Conservation (phyloP, 2,113 vertebrate species). For the Cavia porcellus region DNA sequence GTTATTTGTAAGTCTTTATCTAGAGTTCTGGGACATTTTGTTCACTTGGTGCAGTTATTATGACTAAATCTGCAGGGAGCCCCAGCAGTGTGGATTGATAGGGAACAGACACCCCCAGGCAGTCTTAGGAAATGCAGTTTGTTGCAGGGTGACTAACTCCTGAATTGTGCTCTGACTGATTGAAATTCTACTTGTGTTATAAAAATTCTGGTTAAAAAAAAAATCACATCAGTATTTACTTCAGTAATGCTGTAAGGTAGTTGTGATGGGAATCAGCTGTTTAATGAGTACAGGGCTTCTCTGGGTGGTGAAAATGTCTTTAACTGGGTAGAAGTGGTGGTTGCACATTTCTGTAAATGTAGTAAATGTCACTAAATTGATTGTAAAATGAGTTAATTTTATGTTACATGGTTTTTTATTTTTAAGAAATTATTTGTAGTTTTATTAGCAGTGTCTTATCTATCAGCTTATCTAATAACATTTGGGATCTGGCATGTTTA, state of each 20-base stretch:
- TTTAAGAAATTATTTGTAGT: not conserved
- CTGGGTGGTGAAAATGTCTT: slow-evolving; percentile 36
- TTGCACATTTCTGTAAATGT: not conserved
- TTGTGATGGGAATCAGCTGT: not conserved
- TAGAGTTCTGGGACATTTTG: not conserved
- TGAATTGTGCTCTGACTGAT: not conserved
- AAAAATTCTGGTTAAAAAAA: slow-evolving; percentile 34
- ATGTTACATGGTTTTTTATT: slow-evolving; percentile 15
- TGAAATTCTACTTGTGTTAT: slow-evolving; percentile 36
- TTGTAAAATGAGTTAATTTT: slow-evolving; percentile 13
- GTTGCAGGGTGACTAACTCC: not conserved
- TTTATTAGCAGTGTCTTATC: slow-evolving; percentile 16
- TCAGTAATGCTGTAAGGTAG: slow-evolving; percentile 12
- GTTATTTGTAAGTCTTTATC: not conserved
- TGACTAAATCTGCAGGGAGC: not conserved
- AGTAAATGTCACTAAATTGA: not conserved
- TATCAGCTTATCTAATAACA: slow-evolving; percentile 5
- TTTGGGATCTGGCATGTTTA: not conserved
- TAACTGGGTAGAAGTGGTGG: not conserved
- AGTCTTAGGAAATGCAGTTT: slow-evolving; percentile 39
- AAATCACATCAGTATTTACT: slow-evolving; percentile 17
- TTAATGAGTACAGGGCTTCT: not conserved
- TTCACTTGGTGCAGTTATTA: not conserved
- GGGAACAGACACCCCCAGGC: not conserved
- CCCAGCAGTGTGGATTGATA: not conserved